Evolutionary conservation across 2,797 vertebrate species (phyloP).

Genomic region (Salarias fasciatus): DNA sequence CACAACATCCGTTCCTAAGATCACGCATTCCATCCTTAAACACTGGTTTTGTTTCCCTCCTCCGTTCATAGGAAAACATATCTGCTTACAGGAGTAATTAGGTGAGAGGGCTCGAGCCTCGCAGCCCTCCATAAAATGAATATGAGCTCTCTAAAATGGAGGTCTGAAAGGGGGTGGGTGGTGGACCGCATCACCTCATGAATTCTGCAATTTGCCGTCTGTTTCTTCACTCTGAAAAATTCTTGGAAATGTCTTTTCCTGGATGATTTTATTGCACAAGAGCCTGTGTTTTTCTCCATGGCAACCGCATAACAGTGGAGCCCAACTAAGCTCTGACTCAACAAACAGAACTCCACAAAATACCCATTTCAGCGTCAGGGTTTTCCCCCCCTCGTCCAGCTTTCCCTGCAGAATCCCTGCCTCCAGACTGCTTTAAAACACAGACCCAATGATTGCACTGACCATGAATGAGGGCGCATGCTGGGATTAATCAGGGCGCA

Average conservation of each 20-base stretch:
- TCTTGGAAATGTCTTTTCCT: conserved; percentile 83
- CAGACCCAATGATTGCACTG: conserved; percentile 55
- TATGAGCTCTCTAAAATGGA: conserved; percentile 73
- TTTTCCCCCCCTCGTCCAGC: conserved; percentile 66
- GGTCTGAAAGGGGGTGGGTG: conserved; percentile 66
- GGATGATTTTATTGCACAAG: conserved; percentile 82
- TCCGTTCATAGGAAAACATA: conserved; percentile 77
- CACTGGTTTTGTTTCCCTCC: conserved; percentile 76
- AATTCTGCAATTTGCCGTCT: conserved; percentile 79
- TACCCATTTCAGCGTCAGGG: conserved; percentile 78
- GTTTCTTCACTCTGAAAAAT: conserved; percentile 81
- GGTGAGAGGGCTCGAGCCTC: conserved; percentile 73
- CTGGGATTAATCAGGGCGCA: conserved; percentile 59
- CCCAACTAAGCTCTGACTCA: conserved; percentile 84
- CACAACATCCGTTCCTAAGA: conserved; percentile 82
- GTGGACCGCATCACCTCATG: conserved; percentile 76
- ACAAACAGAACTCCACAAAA: conserved; percentile 84
- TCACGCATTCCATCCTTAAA: conserved; percentile 81
- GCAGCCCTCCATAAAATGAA: conserved; percentile 74
- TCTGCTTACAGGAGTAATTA: conserved; percentile 81
- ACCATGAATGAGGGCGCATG: conserved; percentile 66
- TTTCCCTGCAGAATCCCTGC: conserved; percentile 58
- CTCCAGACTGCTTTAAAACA: conserved; percentile 51
- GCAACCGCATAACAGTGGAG: conserved; percentile 83
- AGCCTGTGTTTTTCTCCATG: conserved; percentile 85